Conservation (phyloP, 2,797 vertebrate genomes). For the Tangara arthus region DNA sequence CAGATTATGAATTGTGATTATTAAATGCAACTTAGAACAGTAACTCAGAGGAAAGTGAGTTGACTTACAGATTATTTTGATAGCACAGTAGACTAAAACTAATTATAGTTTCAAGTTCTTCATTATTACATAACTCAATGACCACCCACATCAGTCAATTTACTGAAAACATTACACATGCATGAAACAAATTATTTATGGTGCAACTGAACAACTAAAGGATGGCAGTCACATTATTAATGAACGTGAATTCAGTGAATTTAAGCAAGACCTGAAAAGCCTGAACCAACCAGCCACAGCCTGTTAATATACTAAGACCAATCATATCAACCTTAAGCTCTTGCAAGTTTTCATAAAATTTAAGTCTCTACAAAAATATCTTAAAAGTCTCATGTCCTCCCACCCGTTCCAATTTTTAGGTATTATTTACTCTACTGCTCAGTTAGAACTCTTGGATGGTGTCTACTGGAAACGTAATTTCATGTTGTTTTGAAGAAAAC, state of each 20-base stretch:
- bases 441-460: not conserved
- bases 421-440: not conserved
- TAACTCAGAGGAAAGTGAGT: not conserved
- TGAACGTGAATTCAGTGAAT: slow-evolving; percentile 21
- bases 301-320: not conserved
- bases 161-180: slow-evolving; percentile 10
- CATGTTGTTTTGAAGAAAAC: not conserved
- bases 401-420: not conserved
- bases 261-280: slow-evolving; percentile 6
- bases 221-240: not conserved
- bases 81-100: slow-evolving; percentile 9
- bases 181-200: slow-evolving; percentile 39
- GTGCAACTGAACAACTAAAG: not conserved
- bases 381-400: not conserved
- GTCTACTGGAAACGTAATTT: not conserved
- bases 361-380: not conserved
- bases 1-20: not conserved
- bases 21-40: not conserved
- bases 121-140: slow-evolving; percentile 41
- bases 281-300: not conserved
- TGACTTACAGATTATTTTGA: slow-evolving; percentile 28
- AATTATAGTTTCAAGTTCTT: slow-evolving; percentile 44
- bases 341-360: not conserved
- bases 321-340: not conserved
- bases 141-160: not conserved